Base-by-base conservation (phyloP, 2,113 vertebrate species). In the Bombycilla garrulus region DNA sequence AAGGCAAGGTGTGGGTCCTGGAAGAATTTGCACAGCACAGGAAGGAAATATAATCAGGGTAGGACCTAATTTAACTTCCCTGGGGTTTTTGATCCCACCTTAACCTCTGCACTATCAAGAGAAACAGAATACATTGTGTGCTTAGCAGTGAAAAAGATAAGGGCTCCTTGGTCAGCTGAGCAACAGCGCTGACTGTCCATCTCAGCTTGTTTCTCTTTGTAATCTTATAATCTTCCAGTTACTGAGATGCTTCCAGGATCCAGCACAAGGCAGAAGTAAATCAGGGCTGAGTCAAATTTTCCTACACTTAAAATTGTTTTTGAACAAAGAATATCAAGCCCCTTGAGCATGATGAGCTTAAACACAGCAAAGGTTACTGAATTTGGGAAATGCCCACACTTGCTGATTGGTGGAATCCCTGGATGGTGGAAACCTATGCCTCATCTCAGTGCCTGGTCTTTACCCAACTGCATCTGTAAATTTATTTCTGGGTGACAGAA, bases 1-100 rank as follows among this genome's bases (percentile, higher is more conserved):
- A 96, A 92, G 72, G 70, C 42, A 95, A 87, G 70, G 74, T 94
- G 72, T 92, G 74, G 50, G 69, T 89, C 88, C 82, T 91, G 82
- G 65, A 91, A 76, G 71, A 91, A 88, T 94, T 93, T 97, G 20
- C 81, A 83, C 81, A 91, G 71, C 6, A 2, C 86, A 60, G 94
- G 91, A 97, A 97, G 96, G 90, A 97, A 97, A 92, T 92, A 73
- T 20, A 67, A 77, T 95, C 28, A 96, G 83, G 24, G 56, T 53
- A 69, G 85, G 83, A 82, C 76, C 88, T 86, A 86, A 69, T 62
- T 90, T 72, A 81, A 77, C n/a, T 96, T 97, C 69, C 77, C 22
- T 29, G 69, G 62, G 56, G 64, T 84, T 88, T 92, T 80, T 90
- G 48, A 72, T 97, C 40, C 82, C 54, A 64, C 48, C 40, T 93